Percentiles rank a stretch among this genome's conserved stretches.
These are phyloP conservation scores for Grallaria varia DNA, from an alignment of 2,113 vertebrate species.

Conservation along the genomic window DNA sequence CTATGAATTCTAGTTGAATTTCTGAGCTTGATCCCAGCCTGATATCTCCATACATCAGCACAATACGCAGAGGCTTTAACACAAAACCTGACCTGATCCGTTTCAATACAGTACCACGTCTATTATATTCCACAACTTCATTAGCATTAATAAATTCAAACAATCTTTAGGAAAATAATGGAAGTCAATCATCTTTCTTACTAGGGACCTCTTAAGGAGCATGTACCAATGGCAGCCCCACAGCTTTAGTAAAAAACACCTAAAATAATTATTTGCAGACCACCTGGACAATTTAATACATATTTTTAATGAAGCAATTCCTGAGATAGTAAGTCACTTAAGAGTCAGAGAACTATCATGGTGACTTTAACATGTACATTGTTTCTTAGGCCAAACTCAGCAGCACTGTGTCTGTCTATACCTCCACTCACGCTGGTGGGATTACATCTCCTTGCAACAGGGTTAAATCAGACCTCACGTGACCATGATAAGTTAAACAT, in stretches of 20 bases:
- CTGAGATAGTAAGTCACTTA: background rate
- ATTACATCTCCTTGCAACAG: background rate
- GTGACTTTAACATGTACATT: background rate
- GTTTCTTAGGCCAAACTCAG: background rate
- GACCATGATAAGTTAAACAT: slow-evolving; percentile 31
- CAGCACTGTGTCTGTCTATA: background rate
- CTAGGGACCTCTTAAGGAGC: background rate
- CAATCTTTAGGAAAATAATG: slow-evolving; percentile 8
- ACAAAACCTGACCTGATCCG: background rate
- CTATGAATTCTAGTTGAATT: background rate
- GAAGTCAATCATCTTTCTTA: background rate
- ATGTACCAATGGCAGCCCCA: background rate
- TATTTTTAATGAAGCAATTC: background rate
- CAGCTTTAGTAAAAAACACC: background rate
- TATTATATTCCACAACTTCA: background rate
- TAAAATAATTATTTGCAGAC: background rate
- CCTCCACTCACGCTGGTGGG: background rate
- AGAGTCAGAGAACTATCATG: background rate
- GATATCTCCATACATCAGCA: background rate
- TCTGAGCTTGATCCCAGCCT: background rate
- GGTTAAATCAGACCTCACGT: background rate
- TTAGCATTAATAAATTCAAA: background rate
- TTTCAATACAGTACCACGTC: background rate
- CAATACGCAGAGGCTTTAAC: background rate
- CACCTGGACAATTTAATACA: background rate